phyloP scores from a whole-genome alignment of 2,888 invertebrate species.

The Thereva unica region DNA sequence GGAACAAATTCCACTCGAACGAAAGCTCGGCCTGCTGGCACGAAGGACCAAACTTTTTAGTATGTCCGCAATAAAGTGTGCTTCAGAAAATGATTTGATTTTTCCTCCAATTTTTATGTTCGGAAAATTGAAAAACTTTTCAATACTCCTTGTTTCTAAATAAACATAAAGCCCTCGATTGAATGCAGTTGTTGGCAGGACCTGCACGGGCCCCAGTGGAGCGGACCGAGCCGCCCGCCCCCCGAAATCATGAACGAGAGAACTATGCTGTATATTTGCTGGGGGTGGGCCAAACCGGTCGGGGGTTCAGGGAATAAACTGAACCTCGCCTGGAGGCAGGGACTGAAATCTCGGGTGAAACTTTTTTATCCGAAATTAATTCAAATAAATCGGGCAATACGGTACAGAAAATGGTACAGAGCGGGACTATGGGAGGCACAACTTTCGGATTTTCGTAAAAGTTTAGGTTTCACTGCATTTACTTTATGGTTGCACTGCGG shows the following conservation, averaged over 20 bases:
- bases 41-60: slow-evolving; percentile 19
- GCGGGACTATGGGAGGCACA: not conserved
- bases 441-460: slow-evolving; percentile 31
- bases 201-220: not conserved
- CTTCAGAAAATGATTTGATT: slow-evolving; percentile 31
- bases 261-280: slow-evolving; percentile 1
- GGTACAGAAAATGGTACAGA: slow-evolving; percentile 1
- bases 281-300: no score
- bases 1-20: no score
- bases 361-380: slow-evolving; percentile 36
- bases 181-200: slow-evolving; percentile 27
- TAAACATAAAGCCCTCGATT: slow-evolving; percentile 40
- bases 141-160: slow-evolving; percentile 41
- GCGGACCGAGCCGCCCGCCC: not conserved
- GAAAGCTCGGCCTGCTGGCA: no score
- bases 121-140: slow-evolving; percentile 41
- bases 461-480: slow-evolving; percentile 36
- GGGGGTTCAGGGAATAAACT: no score
- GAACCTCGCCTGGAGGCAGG: no score
- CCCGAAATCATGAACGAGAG: not conserved
- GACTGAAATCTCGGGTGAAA: not conserved
- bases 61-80: slow-evolving; percentile 26
- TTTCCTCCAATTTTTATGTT: slow-evolving; percentile 37
- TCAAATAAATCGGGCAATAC: slow-evolving; percentile 38
- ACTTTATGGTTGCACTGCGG: slow-evolving; percentile 32